These are phyloP conservation scores for Poeciliopsis infans DNA, from an alignment of 2,797 vertebrate genomes.

Conservation along the genomic window DNA sequence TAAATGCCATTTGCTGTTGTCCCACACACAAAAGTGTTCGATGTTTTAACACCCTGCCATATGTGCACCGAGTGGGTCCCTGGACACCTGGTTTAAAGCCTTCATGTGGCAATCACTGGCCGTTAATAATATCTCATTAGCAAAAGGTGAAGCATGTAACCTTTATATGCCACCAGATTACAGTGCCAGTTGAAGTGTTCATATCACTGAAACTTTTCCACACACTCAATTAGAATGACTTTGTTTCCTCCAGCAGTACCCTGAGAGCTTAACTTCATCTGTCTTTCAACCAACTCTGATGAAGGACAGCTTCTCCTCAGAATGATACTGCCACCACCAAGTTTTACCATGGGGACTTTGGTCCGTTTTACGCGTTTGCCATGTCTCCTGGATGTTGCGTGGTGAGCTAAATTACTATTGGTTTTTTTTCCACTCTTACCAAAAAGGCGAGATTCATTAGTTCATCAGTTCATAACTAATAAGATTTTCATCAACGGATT, in stretches of 20 bases:
- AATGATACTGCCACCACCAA: neutral
- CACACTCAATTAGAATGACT: neutral
- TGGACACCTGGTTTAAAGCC: conserved; percentile 20
- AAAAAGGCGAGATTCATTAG: neutral
- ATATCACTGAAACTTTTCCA: neutral
- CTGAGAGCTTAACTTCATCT: neutral
- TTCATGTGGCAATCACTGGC: conserved; percentile 32
- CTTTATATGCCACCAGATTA: conserved; percentile 18
- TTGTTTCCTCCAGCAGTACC: neutral
- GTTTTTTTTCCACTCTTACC: neutral
- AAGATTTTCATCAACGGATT: neutral
- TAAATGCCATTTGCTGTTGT: conserved; percentile 76
- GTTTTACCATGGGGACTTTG: neutral
- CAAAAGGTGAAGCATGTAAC: conserved; percentile 63
- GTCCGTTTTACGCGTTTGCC: neutral
- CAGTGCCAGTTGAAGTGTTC: neutral
- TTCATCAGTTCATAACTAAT: neutral
- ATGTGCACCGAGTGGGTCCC: conserved; percentile 44
- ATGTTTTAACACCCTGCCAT: conserved; percentile 36
- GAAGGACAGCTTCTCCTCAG: neutral
- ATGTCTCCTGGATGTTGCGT: neutral
- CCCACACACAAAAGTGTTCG: conserved; percentile 49
- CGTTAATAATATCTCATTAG: conserved; percentile 70
- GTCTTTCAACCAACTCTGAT: neutral
- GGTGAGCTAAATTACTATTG: neutral